Evolutionary conservation across 2,113 vertebrate genomes (phyloP).

Genomic region (Deroptyus accipitrinus): DNA sequence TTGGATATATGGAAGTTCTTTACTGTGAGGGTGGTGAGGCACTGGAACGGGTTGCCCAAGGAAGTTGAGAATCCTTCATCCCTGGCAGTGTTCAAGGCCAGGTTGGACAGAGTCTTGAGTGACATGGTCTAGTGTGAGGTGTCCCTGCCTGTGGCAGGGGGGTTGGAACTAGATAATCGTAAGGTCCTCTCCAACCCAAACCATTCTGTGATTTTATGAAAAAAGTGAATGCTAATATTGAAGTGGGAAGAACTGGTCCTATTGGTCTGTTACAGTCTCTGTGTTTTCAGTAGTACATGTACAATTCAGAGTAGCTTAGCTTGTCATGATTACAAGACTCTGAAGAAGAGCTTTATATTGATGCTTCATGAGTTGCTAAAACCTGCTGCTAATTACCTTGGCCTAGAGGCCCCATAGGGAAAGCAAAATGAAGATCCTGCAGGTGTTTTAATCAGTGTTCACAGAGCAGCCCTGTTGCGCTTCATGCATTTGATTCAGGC

Average conservation of each 20-base stretch:
- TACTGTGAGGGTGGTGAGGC: not conserved
- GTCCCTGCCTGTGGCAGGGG: not conserved
- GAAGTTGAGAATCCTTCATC: not conserved
- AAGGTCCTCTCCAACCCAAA: not conserved
- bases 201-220: not conserved
- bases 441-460: not conserved
- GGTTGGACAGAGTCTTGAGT: not conserved
- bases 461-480: not conserved
- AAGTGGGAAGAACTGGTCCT: not conserved
- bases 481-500: not conserved
- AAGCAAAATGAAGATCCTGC: not conserved
- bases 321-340: not conserved
- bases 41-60: not conserved
- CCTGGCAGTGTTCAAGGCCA: not conserved
- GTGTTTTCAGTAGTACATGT: not conserved
- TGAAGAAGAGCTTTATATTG: not conserved
- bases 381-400: not conserved
- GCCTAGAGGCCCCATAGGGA: not conserved
- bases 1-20: not conserved
- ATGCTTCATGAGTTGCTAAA: not conserved
- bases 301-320: not conserved
- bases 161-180: not conserved
- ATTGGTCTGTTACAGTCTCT: not conserved
- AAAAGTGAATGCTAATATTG: not conserved
- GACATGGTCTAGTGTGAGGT: not conserved